Base-by-base conservation (phyloP, 2,888 invertebrate species). In the Steinernema hermaphroditum region DNA sequence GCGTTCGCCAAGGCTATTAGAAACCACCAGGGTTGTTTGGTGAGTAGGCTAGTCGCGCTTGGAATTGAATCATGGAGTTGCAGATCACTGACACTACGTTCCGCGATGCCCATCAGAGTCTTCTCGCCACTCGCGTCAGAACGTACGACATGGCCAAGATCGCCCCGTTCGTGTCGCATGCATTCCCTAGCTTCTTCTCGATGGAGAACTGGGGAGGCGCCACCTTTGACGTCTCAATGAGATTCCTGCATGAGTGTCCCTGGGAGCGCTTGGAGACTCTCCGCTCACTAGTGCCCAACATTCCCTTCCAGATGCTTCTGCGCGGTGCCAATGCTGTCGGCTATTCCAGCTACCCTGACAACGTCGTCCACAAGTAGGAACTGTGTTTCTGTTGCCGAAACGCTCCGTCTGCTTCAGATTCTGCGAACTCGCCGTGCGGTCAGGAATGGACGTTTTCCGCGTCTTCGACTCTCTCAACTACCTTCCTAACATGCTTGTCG, bases 131-230 rank as follows among this genome's bases (percentile, higher is more conserved):
- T 0, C 90, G 98, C 74, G 93, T 98, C 6, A 91, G 98, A 37
- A 92, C 96, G 0, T 92, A 93, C 87, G 98, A 98, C 88, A 89
- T 98, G 72, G 87, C 88, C 72, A 86, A 87, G 75, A 95, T 96
- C 75, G 93, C 96, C 0, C 97, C 97, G 0, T 98, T 92, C 88
- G 95, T 97, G 29, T 91, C 96, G 0, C 94, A 96, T 86, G 93
- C 93, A 87, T 94, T 99, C 87, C 92, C 90, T 86, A 87, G 88
- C 34, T 89, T 98, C 50, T 97, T 94, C 88, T 91, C 96, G 1
- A 86, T 96, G 86, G 97, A 97, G 88, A 97, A 97, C 88, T 97
- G 97, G 97, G 97, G 97, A 71, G 97, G 96, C 34, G 98, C 98
- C 14, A 98, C 98, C 0, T 98, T 97, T 87, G 98, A 98, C 88